phyloP scores from a whole-genome alignment of 1,140 invertebrate genomes.

The Periplaneta americana region DNA sequence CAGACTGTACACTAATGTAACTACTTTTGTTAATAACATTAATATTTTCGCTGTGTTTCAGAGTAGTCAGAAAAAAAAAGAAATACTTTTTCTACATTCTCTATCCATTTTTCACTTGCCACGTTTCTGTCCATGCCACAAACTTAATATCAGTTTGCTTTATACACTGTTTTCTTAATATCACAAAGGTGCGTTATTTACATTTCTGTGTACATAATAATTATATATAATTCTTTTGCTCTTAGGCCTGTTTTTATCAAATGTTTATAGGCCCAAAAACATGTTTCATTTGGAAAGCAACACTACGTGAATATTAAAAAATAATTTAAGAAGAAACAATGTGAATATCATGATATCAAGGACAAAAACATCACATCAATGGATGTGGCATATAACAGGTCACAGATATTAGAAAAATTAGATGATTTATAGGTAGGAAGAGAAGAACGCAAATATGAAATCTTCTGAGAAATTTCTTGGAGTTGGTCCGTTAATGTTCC shows the following conservation, averaged over 20 bases:
- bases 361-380: neutral
- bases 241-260: neutral
- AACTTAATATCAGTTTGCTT: neutral
- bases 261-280: neutral
- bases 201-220: neutral
- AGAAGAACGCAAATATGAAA: too few relatives aligned
- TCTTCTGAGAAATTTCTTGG: too few relatives aligned
- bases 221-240: too few relatives aligned
- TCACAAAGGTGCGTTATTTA: neutral
- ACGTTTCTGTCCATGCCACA: neutral
- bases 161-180: neutral
- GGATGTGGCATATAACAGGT: neutral
- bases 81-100: neutral
- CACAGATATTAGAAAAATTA: too few relatives aligned
- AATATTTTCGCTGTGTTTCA: neutral
- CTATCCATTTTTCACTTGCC: neutral
- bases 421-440: too few relatives aligned
- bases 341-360: too few relatives aligned
- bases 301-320: neutral
- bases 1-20: neutral
- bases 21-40: neutral
- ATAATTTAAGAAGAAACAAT: neutral
- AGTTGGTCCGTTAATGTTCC: too few relatives aligned
- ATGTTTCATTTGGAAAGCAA: neutral
- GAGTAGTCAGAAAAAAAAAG: neutral